Conservation (phyloP, 2,888 invertebrate genomes). For the Labia minor region DNA sequence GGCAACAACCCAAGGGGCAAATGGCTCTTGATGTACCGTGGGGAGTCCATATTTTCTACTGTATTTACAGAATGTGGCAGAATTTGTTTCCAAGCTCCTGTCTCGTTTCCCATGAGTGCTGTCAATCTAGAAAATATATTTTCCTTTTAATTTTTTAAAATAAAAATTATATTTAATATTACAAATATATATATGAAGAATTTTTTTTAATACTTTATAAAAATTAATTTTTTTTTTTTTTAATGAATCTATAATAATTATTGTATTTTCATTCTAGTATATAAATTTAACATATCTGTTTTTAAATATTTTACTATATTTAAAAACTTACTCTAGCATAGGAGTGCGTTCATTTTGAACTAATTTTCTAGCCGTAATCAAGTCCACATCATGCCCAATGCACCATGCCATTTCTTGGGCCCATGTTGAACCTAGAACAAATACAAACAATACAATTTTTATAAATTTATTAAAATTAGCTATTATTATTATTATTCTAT, state of each 20-base stretch:
- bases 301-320: neutral
- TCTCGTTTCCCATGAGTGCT: conserved; percentile 50
- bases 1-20: conserved; percentile 63
- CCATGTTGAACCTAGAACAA: conserved; percentile 71
- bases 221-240: neutral
- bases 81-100: conserved; percentile 43
- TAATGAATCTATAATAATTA: neutral
- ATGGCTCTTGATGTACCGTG: conserved; percentile 65
- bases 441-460: too few species aligned
- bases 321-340: conserved; percentile 48
- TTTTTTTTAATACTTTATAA: neutral
- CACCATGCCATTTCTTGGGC: conserved; percentile 88
- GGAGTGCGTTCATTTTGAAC: conserved; percentile 56
- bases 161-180: neutral
- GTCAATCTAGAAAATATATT: conserved; percentile 36
- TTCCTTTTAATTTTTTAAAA: neutral
- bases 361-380: conserved; percentile 54
- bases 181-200: neutral
- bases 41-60: conserved; percentile 54
- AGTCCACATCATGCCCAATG: conserved; percentile 69
- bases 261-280: neutral
- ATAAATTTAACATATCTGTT: neutral
- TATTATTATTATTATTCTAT: too few species aligned
- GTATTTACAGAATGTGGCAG: conserved; percentile 62
- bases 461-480: too few species aligned